Evolutionary conservation across 2,113 vertebrate species (phyloP), one percentile per base, ranked within the genome.

Genomic region (Cheilinus undulatus): DNA sequence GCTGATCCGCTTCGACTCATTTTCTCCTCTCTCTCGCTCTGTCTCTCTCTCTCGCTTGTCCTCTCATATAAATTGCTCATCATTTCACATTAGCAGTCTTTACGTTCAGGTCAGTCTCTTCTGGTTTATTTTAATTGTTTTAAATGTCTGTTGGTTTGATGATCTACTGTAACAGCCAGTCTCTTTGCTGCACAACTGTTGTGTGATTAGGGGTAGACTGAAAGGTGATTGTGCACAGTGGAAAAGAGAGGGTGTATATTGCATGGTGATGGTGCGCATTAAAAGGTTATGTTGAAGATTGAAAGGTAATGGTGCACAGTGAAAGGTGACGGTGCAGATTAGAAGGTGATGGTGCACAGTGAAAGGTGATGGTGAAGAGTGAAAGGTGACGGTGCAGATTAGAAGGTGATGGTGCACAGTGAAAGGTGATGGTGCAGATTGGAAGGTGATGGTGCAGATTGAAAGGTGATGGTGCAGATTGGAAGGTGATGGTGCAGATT

Each of bases 1-100:
- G 64, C 36, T 77, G 53, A 76, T 76, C 38, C 14, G 9, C 19
- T 59, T 53, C 1, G 58, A 73, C 73, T 58, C 2, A 23, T 43
- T 51, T 62, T 67, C 45, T 38, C 48, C 7, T 56, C 49, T 53
- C 14, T 26, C 46, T 36, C 27, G 26, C 23, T 26, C 50, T 26
- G n/a, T 15, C 10, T 40, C 36, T 57, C 26, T 56, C 9, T 28
- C 20, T n/a, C 30, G 1, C 9, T 32, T 32, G 6, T 32, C 30
- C 30, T 32, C 28, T 38, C 36, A 10, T 12, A 38, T 38, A 38
- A 13, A 13, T 38, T 14, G 17, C 5, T 42, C 17, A 17, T 10
- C 3, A 15, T 42, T 6, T 19, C 4, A 42, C 36, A 12, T 38
- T 11, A 38, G 3, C 11, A 38, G 13, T 38, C 36, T 14, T 11